phyloP scores from a whole-genome alignment of 2,888 invertebrate species.

The Hemithea aestivaria region DNA sequence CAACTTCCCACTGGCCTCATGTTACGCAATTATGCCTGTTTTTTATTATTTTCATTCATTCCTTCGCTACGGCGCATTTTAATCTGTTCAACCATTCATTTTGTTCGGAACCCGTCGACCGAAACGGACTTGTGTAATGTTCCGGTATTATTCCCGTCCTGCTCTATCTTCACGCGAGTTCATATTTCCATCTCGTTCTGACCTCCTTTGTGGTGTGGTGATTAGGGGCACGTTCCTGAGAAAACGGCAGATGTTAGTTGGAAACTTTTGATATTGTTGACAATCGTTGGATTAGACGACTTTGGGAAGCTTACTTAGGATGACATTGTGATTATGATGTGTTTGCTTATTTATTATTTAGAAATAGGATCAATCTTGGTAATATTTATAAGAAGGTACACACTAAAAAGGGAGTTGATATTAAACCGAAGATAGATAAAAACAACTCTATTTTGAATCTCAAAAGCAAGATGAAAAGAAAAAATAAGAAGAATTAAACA shows the following conservation, averaged over 20 bases:
- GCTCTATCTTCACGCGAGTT: conserved; percentile 25
- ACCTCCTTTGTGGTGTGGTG: conserved; percentile 61
- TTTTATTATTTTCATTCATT: conserved; percentile 69
- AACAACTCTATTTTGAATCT: no score
- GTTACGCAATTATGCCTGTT: conserved; percentile 60
- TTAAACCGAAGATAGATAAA: no score
- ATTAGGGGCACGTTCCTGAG: conserved; percentile 76
- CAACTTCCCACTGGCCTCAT: conserved; percentile 47
- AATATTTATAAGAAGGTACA: conserved; percentile 2
- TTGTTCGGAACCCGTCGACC: conserved; percentile 73
- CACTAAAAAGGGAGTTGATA: not conserved
- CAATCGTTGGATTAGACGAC: conserved; percentile 41
- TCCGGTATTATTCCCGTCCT: conserved; percentile 52
- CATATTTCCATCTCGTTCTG: conserved; percentile 38
- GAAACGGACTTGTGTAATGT: conserved; percentile 70
- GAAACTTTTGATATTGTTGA: conserved; percentile 56
- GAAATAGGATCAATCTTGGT: no score
- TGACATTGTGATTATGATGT: conserved; percentile 3
- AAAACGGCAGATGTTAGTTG: conserved; percentile 72
- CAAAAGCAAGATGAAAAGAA: no score
- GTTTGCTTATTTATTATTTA: conserved; percentile 19
- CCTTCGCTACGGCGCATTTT: conserved; percentile 65
- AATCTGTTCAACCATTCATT: conserved; percentile 71
- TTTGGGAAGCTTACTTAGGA: conserved; percentile 38
- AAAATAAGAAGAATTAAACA: no score